Evolutionary conservation across 2,797 vertebrate species (phyloP), one percentile per base, ranked within the genome.

Genomic region (Galago senegalensis): DNA sequence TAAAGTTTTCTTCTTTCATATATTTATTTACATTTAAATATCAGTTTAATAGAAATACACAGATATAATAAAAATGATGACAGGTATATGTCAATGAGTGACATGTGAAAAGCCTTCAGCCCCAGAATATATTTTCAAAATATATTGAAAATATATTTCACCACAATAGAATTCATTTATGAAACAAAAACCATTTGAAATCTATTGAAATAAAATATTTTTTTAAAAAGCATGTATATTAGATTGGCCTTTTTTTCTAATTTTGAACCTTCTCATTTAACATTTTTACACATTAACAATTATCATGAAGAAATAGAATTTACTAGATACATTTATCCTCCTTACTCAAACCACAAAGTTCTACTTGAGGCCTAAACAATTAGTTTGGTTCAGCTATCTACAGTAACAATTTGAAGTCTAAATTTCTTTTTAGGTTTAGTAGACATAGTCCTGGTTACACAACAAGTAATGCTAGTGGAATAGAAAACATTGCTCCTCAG

Each of bases 121-220:
- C 34, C 43, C 43, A 76, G 56, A 90, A 67, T 73, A 76, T 13
- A 91, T 80, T 83, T 93, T 94, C 75, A 92, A 37, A 85, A 82
- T 25, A 43, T 6, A 43, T 43, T 43, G 5, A 43, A 43, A 43
- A 43, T 20, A 25, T 37, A 67, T n/a, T 18, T n/a, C 31, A n/a
- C 65, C 31, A 67, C 31, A 1, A 67, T 67, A 67, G 14, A 67
- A 67, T n/a, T 67, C 31, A 67, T 67, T 31, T 29, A 67, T n/a
- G 65, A n/a, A 67, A 67, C 14, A 67, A 67, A 65, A 67, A n/a
- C 29, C 1, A n/a, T 67, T n/a, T 4, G 16, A 17, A 67, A 49
- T 49, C 63, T 7, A 29, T 31, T 67, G 63, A 67, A 67, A 67
- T 67, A 67, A 67, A 67, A 67, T n/a, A n/a, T n/a, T 18, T n/a